Evolutionary conservation across 2,797 vertebrate species (phyloP).

Genomic region (Sebastolobus altivelis): DNA sequence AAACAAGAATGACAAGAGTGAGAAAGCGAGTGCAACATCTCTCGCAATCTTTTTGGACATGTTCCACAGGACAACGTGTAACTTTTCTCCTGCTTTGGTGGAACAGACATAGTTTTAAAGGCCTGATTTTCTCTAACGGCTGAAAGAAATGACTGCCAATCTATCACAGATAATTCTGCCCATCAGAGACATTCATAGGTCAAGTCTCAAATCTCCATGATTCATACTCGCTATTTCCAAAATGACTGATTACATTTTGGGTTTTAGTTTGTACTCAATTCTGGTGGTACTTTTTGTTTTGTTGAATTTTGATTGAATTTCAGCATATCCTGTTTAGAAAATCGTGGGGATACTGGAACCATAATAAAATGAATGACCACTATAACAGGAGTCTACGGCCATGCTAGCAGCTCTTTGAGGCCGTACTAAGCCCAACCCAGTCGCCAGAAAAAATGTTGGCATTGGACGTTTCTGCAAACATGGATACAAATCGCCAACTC

Average conservation of each 20-base stretch:
- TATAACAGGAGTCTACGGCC: not conserved
- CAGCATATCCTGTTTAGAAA: not conserved
- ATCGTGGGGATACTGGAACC: not conserved
- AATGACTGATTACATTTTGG: not conserved
- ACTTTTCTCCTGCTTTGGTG: not conserved
- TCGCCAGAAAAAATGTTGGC: not conserved
- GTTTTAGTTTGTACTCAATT: not conserved
- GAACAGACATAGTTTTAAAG: constrained; percentile 17
- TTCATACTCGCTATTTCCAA: constrained; percentile 3
- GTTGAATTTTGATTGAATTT: not conserved
- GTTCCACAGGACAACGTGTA: constrained; percentile 1
- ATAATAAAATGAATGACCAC: not conserved
- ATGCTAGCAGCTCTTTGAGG: not conserved
- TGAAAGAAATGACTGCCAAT: not conserved
- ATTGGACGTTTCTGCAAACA: too few species aligned
- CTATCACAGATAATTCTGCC: constrained; percentile 14
- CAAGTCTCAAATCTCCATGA: constrained; percentile 2
- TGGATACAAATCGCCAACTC: too few species aligned
- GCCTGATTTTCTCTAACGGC: not conserved
- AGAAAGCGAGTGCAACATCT: constrained; percentile 2
- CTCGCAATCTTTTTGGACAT: constrained; percentile 1
- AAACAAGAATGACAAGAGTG: constrained; percentile 33
- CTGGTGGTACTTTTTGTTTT: not conserved
- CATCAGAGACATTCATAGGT: constrained; percentile 18
- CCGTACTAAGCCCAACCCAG: rapidly evolving